phyloP scores from a whole-genome alignment of 2,113 vertebrate genomes.

The Oreochromis niloticus region DNA sequence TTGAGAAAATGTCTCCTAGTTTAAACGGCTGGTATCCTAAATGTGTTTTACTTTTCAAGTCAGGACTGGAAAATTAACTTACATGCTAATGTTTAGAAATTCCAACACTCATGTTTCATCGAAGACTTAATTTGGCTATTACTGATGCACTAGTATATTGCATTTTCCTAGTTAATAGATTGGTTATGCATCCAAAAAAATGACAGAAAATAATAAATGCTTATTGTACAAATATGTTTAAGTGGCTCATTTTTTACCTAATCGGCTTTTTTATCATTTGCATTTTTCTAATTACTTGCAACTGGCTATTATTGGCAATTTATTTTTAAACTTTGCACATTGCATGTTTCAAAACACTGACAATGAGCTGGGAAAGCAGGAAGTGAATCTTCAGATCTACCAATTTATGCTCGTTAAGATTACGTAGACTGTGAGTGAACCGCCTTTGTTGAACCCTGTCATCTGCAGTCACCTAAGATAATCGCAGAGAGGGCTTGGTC shows the following conservation, averaged over 20 bases:
- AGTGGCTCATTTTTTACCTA: background rate
- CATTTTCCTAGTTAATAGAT: background rate
- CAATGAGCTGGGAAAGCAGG: background rate
- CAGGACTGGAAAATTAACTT: background rate
- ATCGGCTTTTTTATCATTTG: background rate
- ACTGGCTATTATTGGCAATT: background rate
- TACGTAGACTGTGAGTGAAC: background rate
- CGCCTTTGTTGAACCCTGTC: background rate
- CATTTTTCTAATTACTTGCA: background rate
- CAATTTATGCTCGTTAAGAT: background rate
- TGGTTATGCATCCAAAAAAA: background rate
- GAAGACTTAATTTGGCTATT: background rate
- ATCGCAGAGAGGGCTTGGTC: background rate
- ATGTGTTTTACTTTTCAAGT: background rate
- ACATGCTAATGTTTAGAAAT: background rate
- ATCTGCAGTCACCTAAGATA: background rate
- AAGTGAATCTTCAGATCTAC: background rate
- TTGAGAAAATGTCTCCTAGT: background rate
- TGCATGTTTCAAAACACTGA: background rate
- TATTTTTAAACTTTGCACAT: background rate
- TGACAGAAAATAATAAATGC: background rate
- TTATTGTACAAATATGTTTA: background rate
- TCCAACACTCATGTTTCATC: background rate
- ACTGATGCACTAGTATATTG: background rate
- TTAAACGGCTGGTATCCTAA: background rate